phyloP scores from a whole-genome alignment of 2,888 invertebrate species.

The Xestia ashworthii region DNA sequence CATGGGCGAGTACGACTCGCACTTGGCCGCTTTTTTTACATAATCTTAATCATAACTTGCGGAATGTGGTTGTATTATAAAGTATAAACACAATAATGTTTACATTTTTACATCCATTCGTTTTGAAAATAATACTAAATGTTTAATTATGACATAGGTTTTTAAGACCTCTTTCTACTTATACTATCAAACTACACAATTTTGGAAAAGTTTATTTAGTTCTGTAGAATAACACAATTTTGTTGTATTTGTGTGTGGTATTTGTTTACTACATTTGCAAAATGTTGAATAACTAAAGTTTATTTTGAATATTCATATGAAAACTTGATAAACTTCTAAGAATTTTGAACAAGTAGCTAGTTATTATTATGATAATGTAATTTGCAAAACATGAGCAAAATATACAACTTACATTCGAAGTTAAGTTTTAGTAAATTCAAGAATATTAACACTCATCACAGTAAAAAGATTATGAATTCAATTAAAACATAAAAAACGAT shows the following conservation, averaged over 20 bases:
- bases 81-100: not conserved
- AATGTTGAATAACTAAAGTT: constrained; percentile 54
- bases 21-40: too few relatives aligned
- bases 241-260: not conserved
- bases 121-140: not conserved
- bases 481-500: not conserved
- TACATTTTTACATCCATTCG: not conserved
- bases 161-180: not conserved
- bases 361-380: constrained; percentile 17
- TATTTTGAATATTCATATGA: constrained; percentile 44
- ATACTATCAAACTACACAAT: not conserved
- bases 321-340: constrained; percentile 33
- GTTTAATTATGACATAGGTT: not conserved
- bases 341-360: constrained; percentile 25
- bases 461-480: not conserved
- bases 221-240: constrained; percentile 2
- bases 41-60: not conserved
- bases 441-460: not conserved
- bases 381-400: constrained; percentile 1
- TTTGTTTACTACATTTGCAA: constrained; percentile 41
- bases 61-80: not conserved
- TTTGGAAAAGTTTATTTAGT: constrained; percentile 13
- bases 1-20: too few relatives aligned
- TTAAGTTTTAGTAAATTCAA: not conserved
- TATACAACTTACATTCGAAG: not conserved